Evolutionary conservation across 2,797 vertebrate species (phyloP), one percentile per base, ranked within the genome.

Genomic region (Xiphorhynchus erythropygius): DNA sequence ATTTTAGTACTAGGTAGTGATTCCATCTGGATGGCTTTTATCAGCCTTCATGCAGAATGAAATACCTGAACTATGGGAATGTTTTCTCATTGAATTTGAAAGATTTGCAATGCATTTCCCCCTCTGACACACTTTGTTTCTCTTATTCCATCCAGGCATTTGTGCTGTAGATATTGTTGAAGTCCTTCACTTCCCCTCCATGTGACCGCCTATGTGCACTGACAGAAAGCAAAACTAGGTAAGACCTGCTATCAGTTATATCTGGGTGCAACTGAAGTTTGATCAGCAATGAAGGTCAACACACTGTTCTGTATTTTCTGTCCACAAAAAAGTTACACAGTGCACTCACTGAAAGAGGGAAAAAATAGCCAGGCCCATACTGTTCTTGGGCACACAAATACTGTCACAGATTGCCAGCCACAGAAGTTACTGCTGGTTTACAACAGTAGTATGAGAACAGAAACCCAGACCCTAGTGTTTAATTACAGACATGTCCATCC

Each of bases 211-310:
- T 70, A 33, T 0, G 1, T 77, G 56, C 41, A 42, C 23, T 50
- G 63, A 81, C 14, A 94, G 56, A 92, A 92, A 74, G 63, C 46
- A 94, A 91, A 91, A 67, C 69, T 87, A 94, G 94, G 93, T 93
- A 84, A 88, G 80, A 77, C 24, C 46, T 86, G 47, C 85, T 79
- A 42, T 88, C 80, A 79, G 63, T 88, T 94, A 84, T 32, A 79
- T 82, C 65, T 88, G 70, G 18, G 47, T 84, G 59, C 73, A 93
- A 73, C 35, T 85, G 75, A 91, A 87, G 91, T 91, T 90, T 89
- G 62, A 91, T 91, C 84, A 80, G 87, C 79, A 86, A 4, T 86
- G 82, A 93, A 94, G 68, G 88, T 92, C 81, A 92, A 71, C 67
- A 86, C 1, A 2, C 62, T 67, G 67, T 42, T 93, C 55, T 55